Percentiles rank a stretch among this genome's conserved stretches.
phyloP scores from a whole-genome alignment of 2,113 vertebrate species.

The Pyxicephalus adspersus region DNA sequence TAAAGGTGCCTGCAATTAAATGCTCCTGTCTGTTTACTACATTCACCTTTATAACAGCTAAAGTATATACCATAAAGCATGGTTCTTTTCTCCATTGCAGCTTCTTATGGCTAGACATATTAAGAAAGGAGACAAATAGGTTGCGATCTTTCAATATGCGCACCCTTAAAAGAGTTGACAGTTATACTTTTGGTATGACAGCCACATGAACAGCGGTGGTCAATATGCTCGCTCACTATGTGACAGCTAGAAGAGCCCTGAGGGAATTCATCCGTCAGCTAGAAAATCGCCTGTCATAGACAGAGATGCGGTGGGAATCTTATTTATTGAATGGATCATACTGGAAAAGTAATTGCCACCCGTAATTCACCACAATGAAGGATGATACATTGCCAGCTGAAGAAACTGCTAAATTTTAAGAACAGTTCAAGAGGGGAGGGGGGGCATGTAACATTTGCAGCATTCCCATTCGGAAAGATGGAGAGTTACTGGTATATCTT shows the following conservation, averaged over 20 bases:
- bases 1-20: too few relatives aligned
- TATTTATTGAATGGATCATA: constrained; percentile 25
- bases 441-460: too few relatives aligned
- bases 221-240: constrained; percentile 24
- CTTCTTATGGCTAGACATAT: neutral
- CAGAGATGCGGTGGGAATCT: constrained; percentile 21
- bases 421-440: neutral
- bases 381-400: neutral
- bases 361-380: neutral
- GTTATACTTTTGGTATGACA: constrained; percentile 35
- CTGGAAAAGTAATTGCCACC: constrained; percentile 6
- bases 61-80: too few relatives aligned
- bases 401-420: neutral
- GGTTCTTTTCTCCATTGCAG: neutral
- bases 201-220: constrained; percentile 29
- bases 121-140: neutral
- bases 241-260: constrained; percentile 40
- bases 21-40: too few relatives aligned
- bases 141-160: constrained; percentile 14
- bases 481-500: too few relatives aligned
- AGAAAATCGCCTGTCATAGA: constrained; percentile 47
- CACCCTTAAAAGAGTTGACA: constrained; percentile 31
- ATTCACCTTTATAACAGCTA: neutral
- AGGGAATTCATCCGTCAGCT: constrained; percentile 41
- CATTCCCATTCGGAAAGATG: too few relatives aligned